These are phyloP conservation scores for Bubo bubo DNA, from an alignment of 2,113 vertebrate species.

Conservation along the genomic window DNA sequence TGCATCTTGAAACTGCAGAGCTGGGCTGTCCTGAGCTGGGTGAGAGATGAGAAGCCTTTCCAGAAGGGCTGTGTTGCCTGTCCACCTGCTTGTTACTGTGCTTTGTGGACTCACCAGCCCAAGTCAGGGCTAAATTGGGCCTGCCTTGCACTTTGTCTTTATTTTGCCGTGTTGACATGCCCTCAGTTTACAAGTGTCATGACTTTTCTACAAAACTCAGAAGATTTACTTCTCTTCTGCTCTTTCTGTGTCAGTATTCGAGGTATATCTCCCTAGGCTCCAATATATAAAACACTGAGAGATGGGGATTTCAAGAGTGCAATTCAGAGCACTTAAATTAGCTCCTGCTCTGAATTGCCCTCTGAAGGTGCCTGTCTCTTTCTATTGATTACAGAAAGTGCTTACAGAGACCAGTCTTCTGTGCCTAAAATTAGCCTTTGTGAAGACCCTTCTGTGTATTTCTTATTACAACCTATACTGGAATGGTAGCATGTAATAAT, in stretches of 20 bases:
- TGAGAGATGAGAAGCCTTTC: neutral
- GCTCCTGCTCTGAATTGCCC: constrained; percentile 18
- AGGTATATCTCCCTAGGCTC: neutral
- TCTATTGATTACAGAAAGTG: constrained; percentile 4
- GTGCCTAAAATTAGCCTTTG: neutral
- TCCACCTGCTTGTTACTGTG: neutral
- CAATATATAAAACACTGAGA: neutral
- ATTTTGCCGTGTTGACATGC: rapidly evolving
- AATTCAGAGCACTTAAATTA: neutral
- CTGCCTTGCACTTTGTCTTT: neutral
- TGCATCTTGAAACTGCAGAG: neutral
- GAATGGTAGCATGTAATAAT: neutral
- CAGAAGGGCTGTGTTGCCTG: neutral
- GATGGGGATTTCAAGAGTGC: neutral
- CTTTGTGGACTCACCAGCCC: neutral
- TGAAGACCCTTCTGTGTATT: neutral
- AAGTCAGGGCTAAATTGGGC: neutral
- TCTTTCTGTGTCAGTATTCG: neutral
- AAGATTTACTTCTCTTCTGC: neutral
- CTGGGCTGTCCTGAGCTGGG: neutral
- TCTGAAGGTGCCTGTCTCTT: constrained; percentile 11
- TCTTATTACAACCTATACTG: neutral
- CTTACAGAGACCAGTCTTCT: neutral
- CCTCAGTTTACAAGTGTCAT: neutral
- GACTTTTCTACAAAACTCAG: neutral